Percentiles rank a stretch among this genome's conserved stretches.
phyloP scores from a whole-genome alignment of 2,888 invertebrate genomes.

The Chrysomela aeneicollis region DNA sequence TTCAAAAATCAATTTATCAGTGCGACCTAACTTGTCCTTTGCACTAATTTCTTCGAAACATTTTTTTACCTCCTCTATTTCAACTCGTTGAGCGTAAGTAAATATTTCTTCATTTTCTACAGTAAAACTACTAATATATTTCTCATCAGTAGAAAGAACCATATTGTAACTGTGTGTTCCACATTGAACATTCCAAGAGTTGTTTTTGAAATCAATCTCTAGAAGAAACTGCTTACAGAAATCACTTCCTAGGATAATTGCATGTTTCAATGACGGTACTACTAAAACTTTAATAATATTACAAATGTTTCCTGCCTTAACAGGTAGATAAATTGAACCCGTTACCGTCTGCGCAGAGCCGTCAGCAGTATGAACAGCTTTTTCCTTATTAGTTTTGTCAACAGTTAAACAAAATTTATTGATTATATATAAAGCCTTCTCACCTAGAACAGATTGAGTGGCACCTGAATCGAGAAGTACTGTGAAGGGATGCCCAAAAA shows the following conservation, averaged over 20 bases:
- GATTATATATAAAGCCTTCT: too few species aligned
- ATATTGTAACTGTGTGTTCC: too few species aligned
- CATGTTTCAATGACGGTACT: slow-evolving; percentile 5
- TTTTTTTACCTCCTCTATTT: slow-evolving; percentile 2
- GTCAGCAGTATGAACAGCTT: slow-evolving; percentile 12
- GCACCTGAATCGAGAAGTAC: slow-evolving; percentile 22
- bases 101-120: neutral
- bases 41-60: neutral
- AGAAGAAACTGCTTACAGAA: too few species aligned
- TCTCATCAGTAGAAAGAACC: slow-evolving; percentile 1
- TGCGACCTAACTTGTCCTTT: slow-evolving; percentile 1
- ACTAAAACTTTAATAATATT: slow-evolving; percentile 15
- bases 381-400: neutral
- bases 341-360: slow-evolving; percentile 3
- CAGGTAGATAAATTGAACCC: slow-evolving; percentile 9
- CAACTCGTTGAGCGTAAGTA: neutral
- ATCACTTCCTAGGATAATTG: slow-evolving; percentile 17
- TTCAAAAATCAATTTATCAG: neutral
- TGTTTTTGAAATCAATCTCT: slow-evolving; percentile 9
- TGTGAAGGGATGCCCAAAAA: slow-evolving; percentile 14
- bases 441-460: too few species aligned
- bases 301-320: slow-evolving; percentile 2
- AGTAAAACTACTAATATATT: neutral
- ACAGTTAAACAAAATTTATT: slow-evolving; percentile 5
- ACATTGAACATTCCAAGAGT: neutral